Evolutionary conservation across 2,888 invertebrate genomes (phyloP), one percentile per base, ranked within the genome.

Genomic region (Tineola bisselliella): DNA sequence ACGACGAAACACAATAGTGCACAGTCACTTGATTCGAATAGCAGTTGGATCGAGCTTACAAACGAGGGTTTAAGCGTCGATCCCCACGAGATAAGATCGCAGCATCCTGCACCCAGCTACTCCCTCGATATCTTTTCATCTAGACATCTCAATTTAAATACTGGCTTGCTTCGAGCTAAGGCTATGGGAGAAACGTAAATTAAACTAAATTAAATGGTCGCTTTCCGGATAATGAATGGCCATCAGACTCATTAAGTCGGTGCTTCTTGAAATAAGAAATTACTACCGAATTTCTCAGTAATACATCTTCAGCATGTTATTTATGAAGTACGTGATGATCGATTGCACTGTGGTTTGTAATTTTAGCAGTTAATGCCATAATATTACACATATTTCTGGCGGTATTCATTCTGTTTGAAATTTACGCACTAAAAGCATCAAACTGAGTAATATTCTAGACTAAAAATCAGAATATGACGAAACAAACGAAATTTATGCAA

Each of bases 131-230:
- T 84, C 84, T 73, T 65, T 52, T 62, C 70, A 79, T 81, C 82
- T 79, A 69, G 76, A 83, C 80, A 76, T 81, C 82, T 84, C 82
- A 74, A 83, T 83, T 82, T 80, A 77, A 83, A 83, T 81, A 74
- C 72, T 60, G 60, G 48, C 31, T 44, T 25, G 30, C 30, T 60
- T 2, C 59, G 52, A n/a, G 54, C n/a, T 12, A 13, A 25, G 54
- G 54, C 54, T 54, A 54, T 54, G 54, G 54, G 54, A 54, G 54
- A 54, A 54, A 67, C 67, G 65, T 65, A 65, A 66, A 67, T 69
- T 69, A 67, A 69, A 68, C 71, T 69, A 71, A 74, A 71, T 71
- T 74, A 73, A 73, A 73, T 68, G 66, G 63, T 62, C 61, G 62
- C 60, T 33, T 63, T 54, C 25, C 10, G 54, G 25, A 54, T 54